Evolutionary conservation across 2,113 vertebrate species (phyloP).

Genomic region (Amphiprion percula): DNA sequence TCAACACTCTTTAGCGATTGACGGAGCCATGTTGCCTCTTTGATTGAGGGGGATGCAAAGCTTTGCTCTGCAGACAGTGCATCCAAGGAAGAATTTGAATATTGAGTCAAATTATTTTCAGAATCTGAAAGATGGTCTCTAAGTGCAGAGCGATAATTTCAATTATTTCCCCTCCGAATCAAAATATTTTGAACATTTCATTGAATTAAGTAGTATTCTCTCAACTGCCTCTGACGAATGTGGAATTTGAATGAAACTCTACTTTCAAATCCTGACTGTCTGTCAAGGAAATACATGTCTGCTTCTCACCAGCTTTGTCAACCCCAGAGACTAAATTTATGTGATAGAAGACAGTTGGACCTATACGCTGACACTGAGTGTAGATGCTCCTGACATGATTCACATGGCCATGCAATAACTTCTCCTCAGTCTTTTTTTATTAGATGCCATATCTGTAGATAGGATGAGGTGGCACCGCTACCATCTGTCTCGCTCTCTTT

Average conservation of each 20-base stretch:
- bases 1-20: constrained; percentile 33
- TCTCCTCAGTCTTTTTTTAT: constrained; percentile 45
- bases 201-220: background rate
- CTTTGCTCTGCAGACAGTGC: background rate
- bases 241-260: constrained; percentile 5
- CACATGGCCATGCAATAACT: constrained; percentile 53
- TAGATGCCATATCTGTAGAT: constrained; percentile 55
- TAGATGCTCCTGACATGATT: constrained; percentile 58
- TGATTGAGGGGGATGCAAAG: constrained; percentile 50
- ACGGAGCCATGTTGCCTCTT: constrained; percentile 59
- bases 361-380: constrained; percentile 10
- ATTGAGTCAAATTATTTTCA: constrained; percentile 9
- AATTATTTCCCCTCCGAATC: constrained; percentile 1
- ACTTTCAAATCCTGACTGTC: background rate
- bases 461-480: constrained; percentile 29
- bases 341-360: constrained; percentile 18
- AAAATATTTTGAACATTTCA: constrained; percentile 2
- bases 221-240: background rate
- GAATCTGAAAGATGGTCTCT: background rate
- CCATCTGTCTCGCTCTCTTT: constrained; percentile 15
- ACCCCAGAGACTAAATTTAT: constrained; percentile 11
- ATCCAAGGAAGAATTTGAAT: constrained; percentile 4
- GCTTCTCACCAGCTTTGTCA: background rate
- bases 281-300: constrained; percentile 28
- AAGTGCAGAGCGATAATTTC: background rate